phyloP scores from a whole-genome alignment of 1,140 invertebrate species.

The Cotesia glomerata region DNA sequence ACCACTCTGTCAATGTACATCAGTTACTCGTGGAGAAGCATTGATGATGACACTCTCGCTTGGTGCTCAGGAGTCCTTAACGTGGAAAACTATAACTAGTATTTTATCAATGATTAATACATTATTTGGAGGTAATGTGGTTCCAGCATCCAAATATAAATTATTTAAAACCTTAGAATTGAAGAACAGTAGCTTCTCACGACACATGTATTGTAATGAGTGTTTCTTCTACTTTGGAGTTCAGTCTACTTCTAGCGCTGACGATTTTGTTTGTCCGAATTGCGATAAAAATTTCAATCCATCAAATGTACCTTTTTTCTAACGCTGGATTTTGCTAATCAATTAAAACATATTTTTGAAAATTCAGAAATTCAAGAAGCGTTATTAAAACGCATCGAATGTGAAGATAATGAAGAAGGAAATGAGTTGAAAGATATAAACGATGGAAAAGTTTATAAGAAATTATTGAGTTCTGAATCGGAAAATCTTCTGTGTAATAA shows the following conservation, averaged over 20 bases:
- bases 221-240: slow-evolving; percentile 9
- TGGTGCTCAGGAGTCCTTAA: slow-evolving; percentile 5
- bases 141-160: slow-evolving; percentile 11
- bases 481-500: background rate
- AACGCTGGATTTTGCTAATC: background rate
- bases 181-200: background rate
- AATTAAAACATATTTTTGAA: background rate
- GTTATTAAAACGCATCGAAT: background rate
- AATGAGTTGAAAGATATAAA: slow-evolving; percentile 10
- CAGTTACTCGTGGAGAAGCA: slow-evolving; percentile 11
- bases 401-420: background rate
- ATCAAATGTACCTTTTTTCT: background rate
- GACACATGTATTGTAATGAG: slow-evolving; percentile 11
- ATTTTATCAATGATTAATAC: slow-evolving; percentile 23
- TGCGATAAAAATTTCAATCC: background rate
- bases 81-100: slow-evolving; percentile 15
- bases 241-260: background rate
- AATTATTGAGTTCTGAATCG: background rate
- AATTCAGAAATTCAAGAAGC: background rate
- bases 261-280: background rate
- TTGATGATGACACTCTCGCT: slow-evolving; percentile 15
- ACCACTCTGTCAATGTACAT: background rate
- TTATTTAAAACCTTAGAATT: slow-evolving; percentile 15
- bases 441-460: slow-evolving; percentile 25
- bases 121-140: slow-evolving; percentile 15